Evolutionary conservation across 2,113 vertebrate species (phyloP), one percentile per base, ranked within the genome.

Genomic region (Xenus cinereus): DNA sequence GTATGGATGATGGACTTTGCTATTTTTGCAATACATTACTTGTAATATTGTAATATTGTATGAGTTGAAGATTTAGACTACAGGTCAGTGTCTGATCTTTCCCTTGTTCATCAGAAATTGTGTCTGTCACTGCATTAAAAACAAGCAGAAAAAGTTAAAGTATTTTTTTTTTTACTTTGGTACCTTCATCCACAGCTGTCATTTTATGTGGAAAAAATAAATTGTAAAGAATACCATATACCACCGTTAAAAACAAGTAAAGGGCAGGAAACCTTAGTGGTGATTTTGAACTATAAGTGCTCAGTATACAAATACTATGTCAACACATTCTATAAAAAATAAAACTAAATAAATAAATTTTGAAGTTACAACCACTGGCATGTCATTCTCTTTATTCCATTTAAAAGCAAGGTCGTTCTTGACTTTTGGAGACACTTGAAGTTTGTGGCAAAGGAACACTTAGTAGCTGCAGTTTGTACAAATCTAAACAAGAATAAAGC

Each of bases 331-430:
- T 73, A 56, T 77, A 75, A 72, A 91, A 95, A 83, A 26, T 59
- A 72, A 19, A 87, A 63, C 50, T 93, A 66, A 87, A 81, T 63
- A 96, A 84, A 93, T 15, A 43, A 46, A 64, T 80, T 69, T 84
- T 77, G 54, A 95, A 91, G 24, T 78, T 83, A 63, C 2, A 11
- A 91, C 48, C 45, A 85, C 72, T 20, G 13, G 80, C 93, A 93
- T 74, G 37, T 10, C 46, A 85, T 89, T 95, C 7, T 43, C 14
- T 88, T 91, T 87, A 53, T 84, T 84, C 45, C 66, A 79, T 89
- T 87, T 94, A 90, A 91, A 96, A 95, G 7, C 16, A 69, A 93
- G 43, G 33, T 69, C 93, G n/a, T 48, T 85, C 84, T 81, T 94
- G 82, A 96, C 75, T 68, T 96, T 53, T 94, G 86, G 45, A 95